These are phyloP conservation scores for Heterotis niloticus DNA, from an alignment of 2,113 vertebrate species.

Conservation along the genomic window DNA sequence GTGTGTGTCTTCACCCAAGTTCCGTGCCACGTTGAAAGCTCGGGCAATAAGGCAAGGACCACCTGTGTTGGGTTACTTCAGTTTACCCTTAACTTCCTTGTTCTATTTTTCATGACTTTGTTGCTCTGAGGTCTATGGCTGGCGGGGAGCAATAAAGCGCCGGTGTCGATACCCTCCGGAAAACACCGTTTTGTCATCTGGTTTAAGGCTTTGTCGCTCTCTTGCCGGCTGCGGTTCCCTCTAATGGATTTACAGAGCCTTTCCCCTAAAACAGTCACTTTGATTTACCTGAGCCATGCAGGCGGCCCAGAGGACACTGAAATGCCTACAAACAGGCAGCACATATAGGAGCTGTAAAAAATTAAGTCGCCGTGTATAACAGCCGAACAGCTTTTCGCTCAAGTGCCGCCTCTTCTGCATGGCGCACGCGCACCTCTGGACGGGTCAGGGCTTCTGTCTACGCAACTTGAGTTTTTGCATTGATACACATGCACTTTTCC, in stretches of 20 bases:
- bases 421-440: conserved; percentile 33
- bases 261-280: conserved; percentile 59
- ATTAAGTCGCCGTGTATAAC: conserved; percentile 58
- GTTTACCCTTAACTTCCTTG: background rate
- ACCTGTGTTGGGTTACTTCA: background rate
- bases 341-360: conserved; percentile 57
- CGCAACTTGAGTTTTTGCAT: background rate
- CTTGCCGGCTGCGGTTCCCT: conserved; percentile 47
- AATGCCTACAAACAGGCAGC: conserved; percentile 49
- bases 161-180: background rate
- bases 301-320: conserved; percentile 48
- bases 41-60: background rate
- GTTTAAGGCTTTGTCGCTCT: background rate
- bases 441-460: conserved; percentile 23
- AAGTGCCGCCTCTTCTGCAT: conserved; percentile 48
- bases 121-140: background rate
- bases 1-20: background rate
- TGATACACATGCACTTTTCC: background rate
- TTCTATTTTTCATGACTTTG: background rate
- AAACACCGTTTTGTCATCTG: background rate
- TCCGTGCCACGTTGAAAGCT: background rate
- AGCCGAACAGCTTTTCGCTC: conserved; percentile 63
- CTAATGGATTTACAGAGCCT: conserved; percentile 57
- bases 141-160: background rate
- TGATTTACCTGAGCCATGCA: conserved; percentile 63